Conservation (phyloP, 2,888 invertebrate species). For the Acleris holmiana region DNA sequence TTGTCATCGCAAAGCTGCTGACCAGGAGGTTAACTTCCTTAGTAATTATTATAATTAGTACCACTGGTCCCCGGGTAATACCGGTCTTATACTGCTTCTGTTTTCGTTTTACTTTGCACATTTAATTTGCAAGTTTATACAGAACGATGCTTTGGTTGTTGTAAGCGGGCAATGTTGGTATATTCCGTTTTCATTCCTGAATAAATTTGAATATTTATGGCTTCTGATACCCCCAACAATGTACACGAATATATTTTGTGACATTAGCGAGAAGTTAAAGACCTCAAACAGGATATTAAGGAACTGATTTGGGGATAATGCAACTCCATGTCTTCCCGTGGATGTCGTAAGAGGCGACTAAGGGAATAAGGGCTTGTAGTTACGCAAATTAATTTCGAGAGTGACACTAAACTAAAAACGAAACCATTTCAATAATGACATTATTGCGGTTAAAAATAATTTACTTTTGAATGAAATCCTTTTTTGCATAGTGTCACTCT, state of each 20-base stretch:
- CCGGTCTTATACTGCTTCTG: not conserved
- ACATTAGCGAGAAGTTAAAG: not conserved
- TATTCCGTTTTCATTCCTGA: not conserved
- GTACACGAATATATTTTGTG: conserved; percentile 1
- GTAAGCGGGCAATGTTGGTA: not conserved
- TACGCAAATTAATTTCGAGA: no score
- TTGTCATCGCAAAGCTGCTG: no score
- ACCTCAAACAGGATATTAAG: not conserved
- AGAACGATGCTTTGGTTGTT: not conserved
- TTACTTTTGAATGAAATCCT: no score
- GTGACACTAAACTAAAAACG: no score
- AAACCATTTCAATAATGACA: no score
- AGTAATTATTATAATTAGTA: not conserved
- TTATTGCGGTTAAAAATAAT: no score
- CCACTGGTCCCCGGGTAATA: not conserved
- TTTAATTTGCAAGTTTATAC: conserved; percentile 3
- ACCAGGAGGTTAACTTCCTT: no score
- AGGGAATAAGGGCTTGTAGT: no score
- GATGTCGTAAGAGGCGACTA: no score
- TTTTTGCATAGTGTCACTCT: no score
- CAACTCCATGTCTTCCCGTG: no score
- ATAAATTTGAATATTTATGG: conserved; percentile 1
- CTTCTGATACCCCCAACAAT: not conserved
- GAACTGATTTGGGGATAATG: no score
- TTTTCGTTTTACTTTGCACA: not conserved